Evolutionary conservation across 2,797 vertebrate genomes (phyloP).

Genomic region (Scarus forsteni): DNA sequence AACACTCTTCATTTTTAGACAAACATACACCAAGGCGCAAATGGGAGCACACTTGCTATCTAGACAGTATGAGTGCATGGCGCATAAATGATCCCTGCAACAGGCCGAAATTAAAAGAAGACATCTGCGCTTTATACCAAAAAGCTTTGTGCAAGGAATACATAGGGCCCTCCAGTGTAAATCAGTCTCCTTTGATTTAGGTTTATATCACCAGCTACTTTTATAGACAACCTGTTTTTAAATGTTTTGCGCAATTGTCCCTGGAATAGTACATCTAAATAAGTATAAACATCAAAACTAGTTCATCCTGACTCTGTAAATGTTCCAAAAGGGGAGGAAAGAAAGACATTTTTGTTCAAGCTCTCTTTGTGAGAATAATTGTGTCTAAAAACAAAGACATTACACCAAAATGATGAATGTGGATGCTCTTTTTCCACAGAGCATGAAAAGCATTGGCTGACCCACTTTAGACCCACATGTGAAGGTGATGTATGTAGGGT

Average conservation of each 20-base stretch:
- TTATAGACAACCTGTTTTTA: neutral
- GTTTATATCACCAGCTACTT: neutral
- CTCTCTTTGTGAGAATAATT: conserved; percentile 80
- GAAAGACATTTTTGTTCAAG: conserved; percentile 59
- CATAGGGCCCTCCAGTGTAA: too few species aligned
- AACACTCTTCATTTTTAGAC: too few species aligned
- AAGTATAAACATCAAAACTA: conserved; percentile 24
- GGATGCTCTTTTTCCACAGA: conserved; percentile 68
- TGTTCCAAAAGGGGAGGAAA: conserved; percentile 37
- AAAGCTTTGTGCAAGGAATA: too few species aligned
- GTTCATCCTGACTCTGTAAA: conserved; percentile 54
- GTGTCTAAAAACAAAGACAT: conserved; percentile 74
- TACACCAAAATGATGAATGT: conserved; percentile 80
- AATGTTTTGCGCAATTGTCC: neutral
- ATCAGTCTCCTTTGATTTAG: neutral
- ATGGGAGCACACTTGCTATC: too few species aligned
- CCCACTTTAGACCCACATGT: conserved; percentile 77
- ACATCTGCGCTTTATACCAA: too few species aligned
- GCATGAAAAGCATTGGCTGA: conserved; percentile 66
- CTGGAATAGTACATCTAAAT: neutral
- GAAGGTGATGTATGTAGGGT: conserved; percentile 79
- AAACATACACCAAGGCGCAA: too few species aligned
- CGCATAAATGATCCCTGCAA: too few species aligned
- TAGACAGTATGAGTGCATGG: too few species aligned
- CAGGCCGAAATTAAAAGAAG: too few species aligned